Conservation (phyloP, 1,140 invertebrate genomes). For the Brachionus angularis region DNA sequence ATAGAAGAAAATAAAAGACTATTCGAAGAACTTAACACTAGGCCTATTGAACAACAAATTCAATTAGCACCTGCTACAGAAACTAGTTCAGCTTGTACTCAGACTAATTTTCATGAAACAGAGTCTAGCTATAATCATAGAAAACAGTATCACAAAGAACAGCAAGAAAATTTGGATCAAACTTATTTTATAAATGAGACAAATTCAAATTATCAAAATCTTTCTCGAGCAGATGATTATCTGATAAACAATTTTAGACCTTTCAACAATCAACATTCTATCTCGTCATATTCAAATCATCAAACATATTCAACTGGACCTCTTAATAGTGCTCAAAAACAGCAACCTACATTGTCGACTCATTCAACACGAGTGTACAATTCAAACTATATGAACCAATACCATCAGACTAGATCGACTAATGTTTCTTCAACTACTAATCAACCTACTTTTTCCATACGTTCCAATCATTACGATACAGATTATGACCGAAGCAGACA, state of each 20-base stretch:
- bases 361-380: too few relatives aligned
- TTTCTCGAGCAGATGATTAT: neutral
- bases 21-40: neutral
- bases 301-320: neutral
- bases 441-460: too few relatives aligned
- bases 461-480: too few relatives aligned
- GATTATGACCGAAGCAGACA: too few relatives aligned
- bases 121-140: too few relatives aligned
- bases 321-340: neutral
- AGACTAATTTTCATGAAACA: neutral
- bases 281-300: neutral
- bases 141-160: too few relatives aligned
- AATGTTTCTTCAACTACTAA: too few relatives aligned
- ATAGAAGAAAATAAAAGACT: conserved; percentile 9
- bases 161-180: too few relatives aligned
- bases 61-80: neutral
- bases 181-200: neutral
- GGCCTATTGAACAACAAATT: neutral
- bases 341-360: too few relatives aligned
- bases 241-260: conserved; percentile 38
- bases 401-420: too few relatives aligned
- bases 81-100: neutral
- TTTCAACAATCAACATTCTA: neutral
- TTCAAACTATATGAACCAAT: too few relatives aligned
- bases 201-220: neutral